Evolutionary conservation across 30 jellyfish, hydroid and myxozoan species (phyloP).

Genomic region (Nemopilema nomurai): DNA sequence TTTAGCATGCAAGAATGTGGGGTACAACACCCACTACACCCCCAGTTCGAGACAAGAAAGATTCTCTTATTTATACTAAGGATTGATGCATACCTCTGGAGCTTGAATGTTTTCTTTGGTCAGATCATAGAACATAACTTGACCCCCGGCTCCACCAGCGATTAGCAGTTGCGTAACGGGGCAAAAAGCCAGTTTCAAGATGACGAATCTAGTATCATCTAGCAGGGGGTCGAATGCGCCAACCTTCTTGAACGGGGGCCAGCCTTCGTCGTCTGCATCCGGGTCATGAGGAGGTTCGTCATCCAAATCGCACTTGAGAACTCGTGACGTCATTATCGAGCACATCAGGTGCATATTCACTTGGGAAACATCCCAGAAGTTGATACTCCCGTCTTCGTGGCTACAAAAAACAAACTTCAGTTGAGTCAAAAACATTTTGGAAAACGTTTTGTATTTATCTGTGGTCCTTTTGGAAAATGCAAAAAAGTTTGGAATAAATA

Average conservation of each 20-base stretch:
- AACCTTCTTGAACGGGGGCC: slow-evolving; percentile 98
- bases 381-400: slow-evolving; percentile 97
- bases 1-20: no score
- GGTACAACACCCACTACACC: no score
- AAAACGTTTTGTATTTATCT: no score
- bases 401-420: slow-evolving; percentile 53
- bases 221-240: slow-evolving; percentile 94
- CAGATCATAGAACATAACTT: slow-evolving; percentile 76
- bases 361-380: slow-evolving; percentile 94
- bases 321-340: slow-evolving; percentile 72
- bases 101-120: slow-evolving; percentile 18
- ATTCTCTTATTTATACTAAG: no score
- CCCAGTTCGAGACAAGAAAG: no score
- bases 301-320: slow-evolving; percentile 72
- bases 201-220: slow-evolving; percentile 90
- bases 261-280: slow-evolving; percentile 88
- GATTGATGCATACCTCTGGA: no score
- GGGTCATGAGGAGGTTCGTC: slow-evolving; percentile 84
- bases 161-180: slow-evolving; percentile 80
- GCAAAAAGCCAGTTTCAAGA: slow-evolving; percentile 85
- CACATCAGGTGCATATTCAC: slow-evolving; percentile 75
- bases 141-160: slow-evolving; percentile 99
- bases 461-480: no score
- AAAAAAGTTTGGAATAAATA: no score
- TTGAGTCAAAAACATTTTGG: no score